A percentile compares a stretch with the other conserved stretches of the same genome.
These are phyloP conservation scores for Drosophila melanocephala DNA, from an alignment of 2,888 invertebrate species.

Conservation along the genomic window DNA sequence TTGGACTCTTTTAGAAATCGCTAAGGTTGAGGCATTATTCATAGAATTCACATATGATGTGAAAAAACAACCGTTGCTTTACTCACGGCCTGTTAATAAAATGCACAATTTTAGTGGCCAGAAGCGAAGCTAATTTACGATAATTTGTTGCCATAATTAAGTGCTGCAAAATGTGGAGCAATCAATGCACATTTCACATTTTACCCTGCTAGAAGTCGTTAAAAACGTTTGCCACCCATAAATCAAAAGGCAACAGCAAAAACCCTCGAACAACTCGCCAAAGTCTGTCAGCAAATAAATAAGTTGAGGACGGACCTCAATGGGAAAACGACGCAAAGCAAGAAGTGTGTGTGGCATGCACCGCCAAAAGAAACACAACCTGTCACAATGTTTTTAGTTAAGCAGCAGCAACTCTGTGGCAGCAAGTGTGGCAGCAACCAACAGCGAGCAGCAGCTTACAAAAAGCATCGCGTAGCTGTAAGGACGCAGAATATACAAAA, in stretches of 20 bases:
- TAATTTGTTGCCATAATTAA: slow-evolving; percentile 58
- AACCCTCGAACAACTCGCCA: slow-evolving; percentile 29
- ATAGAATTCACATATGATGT: not conserved
- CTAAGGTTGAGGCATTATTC: not conserved
- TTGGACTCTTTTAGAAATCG: not conserved
- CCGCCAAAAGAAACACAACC: slow-evolving; percentile 12
- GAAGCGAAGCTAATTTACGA: slow-evolving; percentile 43
- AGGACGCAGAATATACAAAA: not conserved
- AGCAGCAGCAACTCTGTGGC: not conserved
- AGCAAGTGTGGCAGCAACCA: slow-evolving; percentile 8
- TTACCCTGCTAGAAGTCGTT: slow-evolving; percentile 31
- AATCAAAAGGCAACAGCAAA: slow-evolving; percentile 34
- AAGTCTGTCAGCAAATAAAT: slow-evolving; percentile 52
- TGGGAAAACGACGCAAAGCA: slow-evolving; percentile 7
- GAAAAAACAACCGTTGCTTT: slow-evolving; percentile 20
- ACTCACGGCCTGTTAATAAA: slow-evolving; percentile 35
- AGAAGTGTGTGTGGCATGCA: slow-evolving; percentile 13
- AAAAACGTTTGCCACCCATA: slow-evolving; percentile 45
- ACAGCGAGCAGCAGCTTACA: not conserved
- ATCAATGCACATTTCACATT: slow-evolving; percentile 50
- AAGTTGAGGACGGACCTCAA: slow-evolving; percentile 9
- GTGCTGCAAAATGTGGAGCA: slow-evolving; percentile 40
- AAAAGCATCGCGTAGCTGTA: slow-evolving; percentile 1
- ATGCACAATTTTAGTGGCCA: slow-evolving; percentile 33
- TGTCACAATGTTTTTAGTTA: slow-evolving; percentile 27